Percentiles rank a stretch among this genome's conserved stretches.
Evolutionary conservation across 2,888 invertebrate species (phyloP).

Genomic region (Heteromyza rotundicornis): DNA sequence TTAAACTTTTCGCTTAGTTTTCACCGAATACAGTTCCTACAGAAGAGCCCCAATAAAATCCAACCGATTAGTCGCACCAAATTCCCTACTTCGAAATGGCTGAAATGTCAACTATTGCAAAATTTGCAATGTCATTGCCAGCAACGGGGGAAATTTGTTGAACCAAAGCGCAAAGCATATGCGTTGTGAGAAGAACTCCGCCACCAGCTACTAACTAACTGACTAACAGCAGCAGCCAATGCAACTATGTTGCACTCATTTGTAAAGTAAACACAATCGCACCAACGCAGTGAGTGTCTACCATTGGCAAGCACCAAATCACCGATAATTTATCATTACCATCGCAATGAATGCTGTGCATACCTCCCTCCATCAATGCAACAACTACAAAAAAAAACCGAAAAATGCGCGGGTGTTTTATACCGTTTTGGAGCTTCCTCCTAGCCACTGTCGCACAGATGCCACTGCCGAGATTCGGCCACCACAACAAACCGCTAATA

Average conservation of each 20-base stretch:
- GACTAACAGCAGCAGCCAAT: neutral
- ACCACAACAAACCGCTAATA: constrained; percentile 48
- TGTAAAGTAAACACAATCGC: constrained; percentile 43
- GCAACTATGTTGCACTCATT: constrained; percentile 39
- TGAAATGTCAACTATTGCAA: constrained; percentile 16
- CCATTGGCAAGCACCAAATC: constrained; percentile 15
- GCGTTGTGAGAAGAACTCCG: too few relatives aligned
- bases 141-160: constrained; percentile 24
- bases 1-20: too few relatives aligned
- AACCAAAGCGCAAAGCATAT: too few relatives aligned
- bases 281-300: constrained; percentile 8
- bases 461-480: constrained; percentile 7
- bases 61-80: neutral
- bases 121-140: constrained; percentile 27
- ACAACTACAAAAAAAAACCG: neutral
- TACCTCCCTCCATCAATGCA: too few relatives aligned
- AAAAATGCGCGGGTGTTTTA: constrained; percentile 15
- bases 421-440: constrained; percentile 3
- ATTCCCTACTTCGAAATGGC: neutral
- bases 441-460: constrained; percentile 1
- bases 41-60: too few relatives aligned
- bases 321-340: constrained; percentile 22
- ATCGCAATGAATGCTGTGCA: too few relatives aligned
- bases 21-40: too few relatives aligned
- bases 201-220: too few relatives aligned